A percentile compares a stretch with the other conserved stretches of the same genome.
These are phyloP conservation scores for Darevskia nairensis DNA, from an alignment of 2,797 vertebrate genomes.

Conservation along the genomic window DNA sequence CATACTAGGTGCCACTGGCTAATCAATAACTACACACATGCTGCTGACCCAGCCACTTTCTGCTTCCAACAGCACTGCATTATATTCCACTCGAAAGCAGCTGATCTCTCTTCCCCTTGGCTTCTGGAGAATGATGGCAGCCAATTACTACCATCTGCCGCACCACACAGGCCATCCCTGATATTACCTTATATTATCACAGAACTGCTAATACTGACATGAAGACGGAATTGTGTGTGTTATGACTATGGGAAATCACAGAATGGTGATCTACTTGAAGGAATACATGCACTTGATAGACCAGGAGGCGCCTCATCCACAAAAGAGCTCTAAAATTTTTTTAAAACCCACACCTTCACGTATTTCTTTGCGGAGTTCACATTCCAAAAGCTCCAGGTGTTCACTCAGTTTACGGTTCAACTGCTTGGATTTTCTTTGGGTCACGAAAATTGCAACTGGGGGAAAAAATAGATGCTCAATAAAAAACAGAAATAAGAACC, in stretches of 20 bases:
- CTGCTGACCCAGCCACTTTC: background rate
- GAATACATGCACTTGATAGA: constrained; percentile 30
- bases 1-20: background rate
- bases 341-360: constrained; percentile 84
- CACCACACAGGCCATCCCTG: background rate
- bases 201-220: background rate
- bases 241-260: background rate
- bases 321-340: background rate
- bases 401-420: constrained; percentile 85
- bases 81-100: background rate
- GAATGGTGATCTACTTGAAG: background rate
- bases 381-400: constrained; percentile 87
- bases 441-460: constrained; percentile 78
- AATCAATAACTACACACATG: background rate
- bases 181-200: background rate
- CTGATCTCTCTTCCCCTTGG: too few relatives aligned
- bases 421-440: constrained; percentile 84
- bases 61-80: background rate
- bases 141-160: background rate
- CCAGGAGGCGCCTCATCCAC: background rate
- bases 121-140: too few relatives aligned
- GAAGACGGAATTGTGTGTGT: background rate
- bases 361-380: constrained; percentile 91
- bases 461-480: constrained; percentile 24
- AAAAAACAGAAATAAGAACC: constrained; percentile 26